Base-by-base conservation (phyloP, 1,140 invertebrate genomes). In the Drosophila oshimai region DNA sequence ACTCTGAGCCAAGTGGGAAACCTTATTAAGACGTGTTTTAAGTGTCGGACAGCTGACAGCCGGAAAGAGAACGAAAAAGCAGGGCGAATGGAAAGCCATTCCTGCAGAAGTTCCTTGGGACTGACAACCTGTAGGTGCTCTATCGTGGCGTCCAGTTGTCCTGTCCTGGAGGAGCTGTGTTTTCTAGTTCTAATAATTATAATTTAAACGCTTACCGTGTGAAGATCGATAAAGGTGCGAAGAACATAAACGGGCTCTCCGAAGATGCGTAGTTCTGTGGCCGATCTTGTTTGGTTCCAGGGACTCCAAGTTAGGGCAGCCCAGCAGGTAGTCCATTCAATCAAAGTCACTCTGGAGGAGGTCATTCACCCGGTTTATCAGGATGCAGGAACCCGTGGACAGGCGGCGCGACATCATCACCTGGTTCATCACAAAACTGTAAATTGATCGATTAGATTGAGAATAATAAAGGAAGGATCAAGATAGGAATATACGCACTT, bases 21-120 rank as follows among this genome's bases (percentile, higher is more conserved):
- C 20, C 36, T 26, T 62, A 58, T 58, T 58, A 58, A 61, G 57
- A 33, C 7, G 36, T 18, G 18, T 31, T 22, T 55, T 55, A 24
- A 44, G 51, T 28, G 36, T 13, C 18, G 33, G 47, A 20, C 37
- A 55, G 51, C 33, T 41, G 24, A 41, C 24, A 53, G 20, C 41
- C 7, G 41, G 41, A 26, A 44, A 28, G 42, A 2, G 17, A 29
- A 28, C 7, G 13, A 12, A 28, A 17, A 4, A 17, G 18, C 10
- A 15, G 15, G 18, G 17, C 6, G 18, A 1, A 5, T n/a, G 6
- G 29, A 10, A 31, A 29, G 28, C 24, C 7, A 4, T 26, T 6
- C 4, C 24, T 2, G 24, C 6, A 31, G 7, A 15, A 44, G 12
- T 18, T 22, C 6, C 5, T 7, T 6, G n/a, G 3, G 37, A 22